Base-by-base conservation (phyloP, 2,797 vertebrate genomes). In the Glossophaga mutica region DNA sequence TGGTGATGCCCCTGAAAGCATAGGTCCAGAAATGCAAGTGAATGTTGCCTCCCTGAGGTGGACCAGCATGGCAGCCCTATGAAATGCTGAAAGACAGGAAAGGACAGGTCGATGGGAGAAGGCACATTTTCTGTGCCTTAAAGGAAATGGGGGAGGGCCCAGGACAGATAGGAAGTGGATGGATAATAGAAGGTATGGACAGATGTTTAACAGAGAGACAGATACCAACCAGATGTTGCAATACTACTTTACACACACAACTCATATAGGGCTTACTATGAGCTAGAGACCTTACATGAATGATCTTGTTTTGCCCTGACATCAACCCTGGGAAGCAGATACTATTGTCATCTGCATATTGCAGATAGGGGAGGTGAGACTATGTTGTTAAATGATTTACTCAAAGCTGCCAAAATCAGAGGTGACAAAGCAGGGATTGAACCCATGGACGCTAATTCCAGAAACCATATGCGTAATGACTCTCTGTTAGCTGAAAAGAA, bases 11-110 rank as follows among this genome's bases (percentile, higher is more conserved):
- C 10, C 67, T 46, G 50, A 6, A 6, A 89, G 16, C 52, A 19
- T 2, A 44, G 46, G 9, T 65, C 73, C n/a, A 37, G 57, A 76
- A 59, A 18, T 16, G 34, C 57, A 65, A 14, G 34, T 26, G 26
- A 39, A 9, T 55, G 16, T 11, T 6, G 14, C 18, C 26, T 21
- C 42, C 26, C 42, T 8, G 9, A 39, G 1, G 18, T 6, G 3
- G 59, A 9, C 14, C 48, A 57, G 4, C 32, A 1, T 1, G 3
- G 29, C 0, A 0, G 73, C 44, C 46, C 39, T 10, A 0, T 3
- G 42, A 77, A 42, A 26, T 3, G 21, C 37, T 42, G 39, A 44
- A 21, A 32, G 44, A 3, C 3, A 9, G 85, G 15, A 19, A 48
- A 37, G 4, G n/a, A 15, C 12, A 52, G n/a, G 34, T 77, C 24